Evolutionary conservation across 1,140 invertebrate genomes (phyloP), one percentile per base, ranked within the genome.

Genomic region (Dreissena rostriformis): DNA sequence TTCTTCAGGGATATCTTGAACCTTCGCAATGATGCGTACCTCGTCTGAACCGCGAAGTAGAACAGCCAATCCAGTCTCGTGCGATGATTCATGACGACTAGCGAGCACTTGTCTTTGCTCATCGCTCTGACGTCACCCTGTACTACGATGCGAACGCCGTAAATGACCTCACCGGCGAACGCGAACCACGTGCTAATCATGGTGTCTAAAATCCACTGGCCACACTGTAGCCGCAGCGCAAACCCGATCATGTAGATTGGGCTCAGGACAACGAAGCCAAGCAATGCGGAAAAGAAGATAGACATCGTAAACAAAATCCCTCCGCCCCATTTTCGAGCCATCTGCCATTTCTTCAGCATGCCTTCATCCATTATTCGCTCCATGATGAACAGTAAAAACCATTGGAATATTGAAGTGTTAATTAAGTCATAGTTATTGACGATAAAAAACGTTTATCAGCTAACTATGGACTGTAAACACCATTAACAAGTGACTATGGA

Each of bases 1-100:
- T 96, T 96, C 91, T 98, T 98, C 1, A 98, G 94, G 72, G 97
- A 96, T 88, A 97, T 97, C 91, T 97, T 97, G 19, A 96, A 94
- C 52, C 94, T 93, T 61, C 95, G 94, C 90, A 95, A 91, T 24
- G 96, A 95, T 19, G 96, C 96, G 91, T 97, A 90, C 26, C 92
- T 96, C 86, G 96, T 96, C 91, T 98, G 95, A 24, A 96, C 96
- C 53, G 96, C 96, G 97, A 97, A 98, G 51, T 97, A 94, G 92
- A 97, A 98, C 91, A 98, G 97, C 97, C 97, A 98, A 92, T 98
- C 97, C 12, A 97, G 95, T 65, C 97, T 94, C 7, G 97, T 98
- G 24, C 97, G 94, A 92, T 98, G 97, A 92, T 98, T 98, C 95
- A 97, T 96, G 10, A 98, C 94, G 28, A 98, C 94, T 28, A 98